Percentiles rank a stretch among this genome's conserved stretches.
Conservation (phyloP, 2,888 invertebrate genomes). For the Drosophila colorata region DNA sequence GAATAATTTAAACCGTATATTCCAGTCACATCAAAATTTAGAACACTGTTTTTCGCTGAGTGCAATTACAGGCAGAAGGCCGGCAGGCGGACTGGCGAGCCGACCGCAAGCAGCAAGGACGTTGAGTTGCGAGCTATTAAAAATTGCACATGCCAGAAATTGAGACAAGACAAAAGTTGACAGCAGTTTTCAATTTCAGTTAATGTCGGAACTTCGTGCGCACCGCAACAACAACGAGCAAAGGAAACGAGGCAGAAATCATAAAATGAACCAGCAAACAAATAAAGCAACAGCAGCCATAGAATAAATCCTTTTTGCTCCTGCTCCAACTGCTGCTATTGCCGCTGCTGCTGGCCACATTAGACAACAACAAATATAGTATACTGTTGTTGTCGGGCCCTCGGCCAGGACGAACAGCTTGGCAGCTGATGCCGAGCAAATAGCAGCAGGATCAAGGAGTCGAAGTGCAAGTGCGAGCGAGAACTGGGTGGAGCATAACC, state of each 20-base stretch:
- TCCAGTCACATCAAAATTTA: no score
- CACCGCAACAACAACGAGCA: constrained; percentile 21
- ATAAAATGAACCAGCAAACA: constrained; percentile 50
- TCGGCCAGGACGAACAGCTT: constrained; percentile 22
- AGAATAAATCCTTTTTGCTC: constrained; percentile 23
- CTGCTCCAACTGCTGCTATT: constrained; percentile 2
- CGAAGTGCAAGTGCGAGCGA: constrained; percentile 17
- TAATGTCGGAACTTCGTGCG: constrained; percentile 60
- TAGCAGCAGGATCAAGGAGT: constrained; percentile 15
- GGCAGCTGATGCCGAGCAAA: constrained; percentile 27
- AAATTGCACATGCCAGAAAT: constrained; percentile 76
- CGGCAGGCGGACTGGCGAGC: background rate
- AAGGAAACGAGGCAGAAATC: constrained; percentile 36
- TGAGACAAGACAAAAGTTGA: constrained; percentile 65
- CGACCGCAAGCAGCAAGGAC: constrained; percentile 26
- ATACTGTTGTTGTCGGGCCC: constrained; percentile 11
- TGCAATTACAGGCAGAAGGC: constrained; percentile 15
- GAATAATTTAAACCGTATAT: no score
- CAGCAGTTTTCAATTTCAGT: constrained; percentile 76
- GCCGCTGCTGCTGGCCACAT: constrained; percentile 35
- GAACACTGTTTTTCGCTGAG: background rate
- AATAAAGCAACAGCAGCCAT: constrained; percentile 34
- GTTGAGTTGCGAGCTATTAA: constrained; percentile 57
- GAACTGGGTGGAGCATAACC: constrained; percentile 3
- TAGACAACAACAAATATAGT: constrained; percentile 30